Evolutionary conservation across 2,888 invertebrate species (phyloP).

Genomic region (Phlogophora meticulosa): DNA sequence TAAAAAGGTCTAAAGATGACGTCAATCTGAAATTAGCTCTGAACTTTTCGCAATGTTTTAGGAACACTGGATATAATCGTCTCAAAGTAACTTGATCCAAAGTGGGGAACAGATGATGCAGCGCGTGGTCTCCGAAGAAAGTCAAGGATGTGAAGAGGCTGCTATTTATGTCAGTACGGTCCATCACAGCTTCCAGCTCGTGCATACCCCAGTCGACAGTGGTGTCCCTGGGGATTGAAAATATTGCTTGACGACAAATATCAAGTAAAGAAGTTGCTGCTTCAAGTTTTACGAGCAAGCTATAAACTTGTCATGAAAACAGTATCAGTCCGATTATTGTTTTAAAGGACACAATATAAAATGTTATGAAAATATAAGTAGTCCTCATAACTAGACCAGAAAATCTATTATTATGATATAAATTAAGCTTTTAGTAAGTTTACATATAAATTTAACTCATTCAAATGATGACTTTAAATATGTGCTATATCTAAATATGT

Average conservation of each 20-base stretch:
- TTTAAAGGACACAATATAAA: neutral
- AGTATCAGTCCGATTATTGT: neutral
- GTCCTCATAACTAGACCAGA: too few relatives aligned
- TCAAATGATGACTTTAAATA: too few relatives aligned
- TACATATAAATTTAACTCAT: too few relatives aligned
- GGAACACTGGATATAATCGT: slow-evolving; percentile 92
- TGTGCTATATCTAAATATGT: too few relatives aligned
- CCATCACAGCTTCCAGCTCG: slow-evolving; percentile 94
- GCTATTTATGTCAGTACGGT: slow-evolving; percentile 93
- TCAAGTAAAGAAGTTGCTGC: slow-evolving; percentile 20
- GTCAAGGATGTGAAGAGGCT: slow-evolving; percentile 93
- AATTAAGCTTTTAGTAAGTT: too few relatives aligned
- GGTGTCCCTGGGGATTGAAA: slow-evolving; percentile 78
- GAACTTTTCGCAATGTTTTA: slow-evolving; percentile 92
- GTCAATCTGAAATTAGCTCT: slow-evolving; percentile 87
- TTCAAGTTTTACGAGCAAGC: slow-evolving; percentile 14
- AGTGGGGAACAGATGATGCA: slow-evolving; percentile 96
- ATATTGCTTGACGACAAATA: slow-evolving; percentile 7
- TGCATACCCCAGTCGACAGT: slow-evolving; percentile 94
- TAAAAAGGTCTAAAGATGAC: slow-evolving; percentile 77
- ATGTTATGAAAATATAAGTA: neutral
- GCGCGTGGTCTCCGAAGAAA: slow-evolving; percentile 94
- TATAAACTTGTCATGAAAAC: slow-evolving; percentile 18
- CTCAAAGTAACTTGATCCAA: slow-evolving; percentile 94
- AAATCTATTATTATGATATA: too few relatives aligned